These are phyloP conservation scores for Poecilia gillii DNA, from an alignment of 2,797 vertebrate species.

Conservation along the genomic window DNA sequence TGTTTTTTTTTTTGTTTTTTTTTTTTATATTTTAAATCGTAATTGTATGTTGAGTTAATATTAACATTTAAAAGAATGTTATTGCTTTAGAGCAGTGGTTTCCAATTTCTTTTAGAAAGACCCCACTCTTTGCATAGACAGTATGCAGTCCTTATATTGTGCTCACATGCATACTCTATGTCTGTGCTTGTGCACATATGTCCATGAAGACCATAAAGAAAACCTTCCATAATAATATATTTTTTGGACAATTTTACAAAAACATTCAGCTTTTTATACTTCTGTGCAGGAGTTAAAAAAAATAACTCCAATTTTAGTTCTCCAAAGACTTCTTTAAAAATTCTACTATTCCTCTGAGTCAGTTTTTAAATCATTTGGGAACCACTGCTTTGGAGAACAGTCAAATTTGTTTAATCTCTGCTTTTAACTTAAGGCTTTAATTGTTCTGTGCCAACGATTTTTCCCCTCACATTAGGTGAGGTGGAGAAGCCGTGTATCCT, in stretches of 20 bases:
- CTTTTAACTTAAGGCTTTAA: background rate
- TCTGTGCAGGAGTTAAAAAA: background rate
- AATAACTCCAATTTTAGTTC: background rate
- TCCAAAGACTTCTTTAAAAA: background rate
- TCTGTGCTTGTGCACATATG: background rate
- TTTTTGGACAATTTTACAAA: background rate
- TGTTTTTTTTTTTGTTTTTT: background rate
- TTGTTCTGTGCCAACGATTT: slow-evolving; percentile 7
- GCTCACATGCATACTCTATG: background rate
- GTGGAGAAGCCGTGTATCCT: slow-evolving; percentile 87
- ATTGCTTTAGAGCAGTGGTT: background rate
- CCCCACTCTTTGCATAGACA: background rate
- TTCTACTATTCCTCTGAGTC: background rate
- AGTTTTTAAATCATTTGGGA: background rate
- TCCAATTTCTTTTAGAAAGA: background rate
- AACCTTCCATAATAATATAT: background rate
- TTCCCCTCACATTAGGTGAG: slow-evolving; percentile 81
- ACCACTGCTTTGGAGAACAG: background rate
- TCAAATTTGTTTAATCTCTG: background rate
- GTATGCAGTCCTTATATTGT: background rate
- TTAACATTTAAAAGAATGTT: background rate
- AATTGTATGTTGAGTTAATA: background rate
- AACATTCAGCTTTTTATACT: background rate
- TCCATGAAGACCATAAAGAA: background rate
- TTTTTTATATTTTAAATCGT: background rate